Evolutionary conservation across 2,113 vertebrate species (phyloP).

Genomic region (Dasypus novemcinctus): DNA sequence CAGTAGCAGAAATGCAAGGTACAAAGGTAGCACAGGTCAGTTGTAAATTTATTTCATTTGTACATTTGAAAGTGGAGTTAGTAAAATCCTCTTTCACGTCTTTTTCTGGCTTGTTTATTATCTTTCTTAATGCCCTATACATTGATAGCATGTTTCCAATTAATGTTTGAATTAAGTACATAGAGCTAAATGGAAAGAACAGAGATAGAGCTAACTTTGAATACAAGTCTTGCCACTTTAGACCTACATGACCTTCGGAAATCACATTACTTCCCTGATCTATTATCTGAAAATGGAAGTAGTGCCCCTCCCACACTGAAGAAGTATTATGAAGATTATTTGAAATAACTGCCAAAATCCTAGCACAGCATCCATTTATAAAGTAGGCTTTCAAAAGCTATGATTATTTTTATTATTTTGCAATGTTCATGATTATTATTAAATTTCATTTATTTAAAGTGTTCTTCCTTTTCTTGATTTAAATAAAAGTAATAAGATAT

Average conservation of each 20-base stretch:
- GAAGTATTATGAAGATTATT: background rate
- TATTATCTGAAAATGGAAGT: background rate
- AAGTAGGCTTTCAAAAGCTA: background rate
- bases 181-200: background rate
- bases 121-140: background rate
- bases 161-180: background rate
- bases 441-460: constrained; percentile 4
- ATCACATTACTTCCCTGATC: background rate
- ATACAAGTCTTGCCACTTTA: background rate
- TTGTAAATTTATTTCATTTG: constrained; percentile 21
- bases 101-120: background rate
- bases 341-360: background rate
- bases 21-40: background rate
- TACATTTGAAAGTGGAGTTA: background rate
- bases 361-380: background rate
- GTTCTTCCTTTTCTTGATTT: background rate
- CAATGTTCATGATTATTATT: background rate
- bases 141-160: background rate
- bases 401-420: background rate
- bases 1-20: background rate
- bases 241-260: background rate
- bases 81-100: background rate
- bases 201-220: background rate
- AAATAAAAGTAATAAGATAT: background rate
- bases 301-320: background rate